Conservation (phyloP, 2,888 invertebrate species). For the Ceriagrion tenellum region DNA sequence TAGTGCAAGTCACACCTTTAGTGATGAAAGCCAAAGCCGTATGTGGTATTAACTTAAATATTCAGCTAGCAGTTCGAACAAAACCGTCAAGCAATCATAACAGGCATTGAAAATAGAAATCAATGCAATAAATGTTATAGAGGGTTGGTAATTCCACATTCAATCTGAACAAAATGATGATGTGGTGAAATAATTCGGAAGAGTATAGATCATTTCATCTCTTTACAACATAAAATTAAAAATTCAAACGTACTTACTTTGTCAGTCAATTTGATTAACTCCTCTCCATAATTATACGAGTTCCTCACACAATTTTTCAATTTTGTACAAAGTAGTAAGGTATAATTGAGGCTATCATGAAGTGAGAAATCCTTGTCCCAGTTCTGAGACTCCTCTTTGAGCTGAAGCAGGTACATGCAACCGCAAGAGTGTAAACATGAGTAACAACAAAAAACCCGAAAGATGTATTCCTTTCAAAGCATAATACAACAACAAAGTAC, state of each 20-base stretch:
- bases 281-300: background rate
- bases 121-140: no score
- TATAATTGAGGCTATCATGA: conserved; percentile 21
- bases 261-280: conserved; percentile 2
- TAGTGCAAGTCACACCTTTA: no score
- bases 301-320: background rate
- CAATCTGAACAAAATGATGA: no score
- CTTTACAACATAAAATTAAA: no score
- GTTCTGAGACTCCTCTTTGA: background rate
- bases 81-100: no score
- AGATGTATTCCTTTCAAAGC: background rate
- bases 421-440: background rate
- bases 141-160: no score
- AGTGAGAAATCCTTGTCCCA: background rate
- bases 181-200: no score
- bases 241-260: background rate
- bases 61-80: no score
- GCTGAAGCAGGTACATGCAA: background rate
- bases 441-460: background rate
- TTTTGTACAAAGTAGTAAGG: background rate
- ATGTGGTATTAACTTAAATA: no score
- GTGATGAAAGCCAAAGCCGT: no score
- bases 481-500: background rate
- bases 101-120: no score
- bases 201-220: no score